These are phyloP conservation scores for Drosophila subpulchrella DNA, from an alignment of 1,140 invertebrate genomes.

Conservation along the genomic window DNA sequence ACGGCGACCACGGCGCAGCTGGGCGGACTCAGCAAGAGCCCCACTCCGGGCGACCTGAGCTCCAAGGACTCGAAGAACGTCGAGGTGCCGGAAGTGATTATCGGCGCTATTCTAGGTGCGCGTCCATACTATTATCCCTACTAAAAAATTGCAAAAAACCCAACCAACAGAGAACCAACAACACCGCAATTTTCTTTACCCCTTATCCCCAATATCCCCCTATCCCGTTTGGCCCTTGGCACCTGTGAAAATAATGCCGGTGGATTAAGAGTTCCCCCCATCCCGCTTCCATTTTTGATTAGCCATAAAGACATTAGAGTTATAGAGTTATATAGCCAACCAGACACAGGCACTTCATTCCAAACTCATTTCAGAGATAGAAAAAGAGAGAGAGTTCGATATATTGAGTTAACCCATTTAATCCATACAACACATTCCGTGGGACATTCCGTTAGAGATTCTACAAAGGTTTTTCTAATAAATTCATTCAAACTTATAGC, in stretches of 20 bases:
- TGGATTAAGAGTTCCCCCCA: background rate
- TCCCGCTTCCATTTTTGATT: constrained; percentile 16
- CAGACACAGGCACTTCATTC: constrained; percentile 37
- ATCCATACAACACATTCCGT: constrained; percentile 27
- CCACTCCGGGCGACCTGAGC: constrained; percentile 90
- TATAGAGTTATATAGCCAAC: constrained; percentile 25
- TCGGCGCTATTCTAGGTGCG: constrained; percentile 96
- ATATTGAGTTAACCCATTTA: constrained; percentile 10
- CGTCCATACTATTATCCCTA: constrained; percentile 83
- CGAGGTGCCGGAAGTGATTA: constrained; percentile 97
- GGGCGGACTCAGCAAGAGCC: constrained; percentile 94
- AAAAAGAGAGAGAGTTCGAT: background rate
- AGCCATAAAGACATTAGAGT: constrained; percentile 32
- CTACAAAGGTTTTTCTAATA: constrained; percentile 11
- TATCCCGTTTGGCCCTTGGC: background rate
- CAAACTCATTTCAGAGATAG: constrained; percentile 31
- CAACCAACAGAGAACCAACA: constrained; percentile 44
- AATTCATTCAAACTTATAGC: constrained; percentile 63
- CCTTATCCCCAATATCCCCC: background rate
- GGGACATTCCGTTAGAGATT: constrained; percentile 37
- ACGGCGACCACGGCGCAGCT: constrained; percentile 90
- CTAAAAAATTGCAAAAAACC: constrained; percentile 71
- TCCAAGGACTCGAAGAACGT: constrained; percentile 94
- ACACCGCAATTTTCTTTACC: constrained; percentile 48
- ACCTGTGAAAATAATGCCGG: constrained; percentile 1